Evolutionary conservation across 2,888 invertebrate species (phyloP).

Genomic region (Papilio elwesi): DNA sequence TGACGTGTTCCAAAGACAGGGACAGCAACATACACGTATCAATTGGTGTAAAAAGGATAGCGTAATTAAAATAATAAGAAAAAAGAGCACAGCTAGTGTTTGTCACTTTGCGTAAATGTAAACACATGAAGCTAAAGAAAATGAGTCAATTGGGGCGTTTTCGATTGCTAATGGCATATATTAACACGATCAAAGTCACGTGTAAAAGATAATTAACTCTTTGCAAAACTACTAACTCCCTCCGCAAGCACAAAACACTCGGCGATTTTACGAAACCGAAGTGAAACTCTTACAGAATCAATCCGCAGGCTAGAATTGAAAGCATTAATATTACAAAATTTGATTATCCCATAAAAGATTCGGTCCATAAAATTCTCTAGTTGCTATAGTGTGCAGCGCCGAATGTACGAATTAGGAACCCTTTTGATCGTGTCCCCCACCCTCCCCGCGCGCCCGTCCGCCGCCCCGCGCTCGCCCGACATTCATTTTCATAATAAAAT

Average conservation of each 20-base stretch:
- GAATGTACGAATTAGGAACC: slow-evolving; percentile 83
- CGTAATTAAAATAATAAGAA: too few relatives aligned
- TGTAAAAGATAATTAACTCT: slow-evolving; percentile 19
- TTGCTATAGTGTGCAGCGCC: slow-evolving; percentile 76
- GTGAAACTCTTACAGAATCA: slow-evolving; percentile 59
- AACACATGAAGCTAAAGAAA: too few relatives aligned
- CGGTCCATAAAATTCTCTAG: slow-evolving; percentile 82
- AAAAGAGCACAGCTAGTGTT: too few relatives aligned
- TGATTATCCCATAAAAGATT: slow-evolving; percentile 84
- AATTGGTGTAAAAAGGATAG: too few relatives aligned
- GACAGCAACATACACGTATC: too few relatives aligned
- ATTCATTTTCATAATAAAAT: slow-evolving; percentile 85
- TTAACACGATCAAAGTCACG: too few relatives aligned
- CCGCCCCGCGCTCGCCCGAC: slow-evolving; percentile 65
- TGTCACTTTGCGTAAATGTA: too few relatives aligned
- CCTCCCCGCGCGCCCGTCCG: slow-evolving; percentile 50
- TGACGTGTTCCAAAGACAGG: too few relatives aligned
- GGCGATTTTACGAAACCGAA: slow-evolving; percentile 12
- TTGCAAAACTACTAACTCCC: slow-evolving; percentile 37
- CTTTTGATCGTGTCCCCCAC: slow-evolving; percentile 72
- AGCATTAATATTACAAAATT: slow-evolving; percentile 83
- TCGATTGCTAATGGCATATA: too few relatives aligned
- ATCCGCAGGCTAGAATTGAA: slow-evolving; percentile 73
- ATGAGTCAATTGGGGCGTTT: too few relatives aligned
- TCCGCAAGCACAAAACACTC: slow-evolving; percentile 41